Evolutionary conservation across 2,888 invertebrate species (phyloP).

Genomic region (Philaethria dido): DNA sequence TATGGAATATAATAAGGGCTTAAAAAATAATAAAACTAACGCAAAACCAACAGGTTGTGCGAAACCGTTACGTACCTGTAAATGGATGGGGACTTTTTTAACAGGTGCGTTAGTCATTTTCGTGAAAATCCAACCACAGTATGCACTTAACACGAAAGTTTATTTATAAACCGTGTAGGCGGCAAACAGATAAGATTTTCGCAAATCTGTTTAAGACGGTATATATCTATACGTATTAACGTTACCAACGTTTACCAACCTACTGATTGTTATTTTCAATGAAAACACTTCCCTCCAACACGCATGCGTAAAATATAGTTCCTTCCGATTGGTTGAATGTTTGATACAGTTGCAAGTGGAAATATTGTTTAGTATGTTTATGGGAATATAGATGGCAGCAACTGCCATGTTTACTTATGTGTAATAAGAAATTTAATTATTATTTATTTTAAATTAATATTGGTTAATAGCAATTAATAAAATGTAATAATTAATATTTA

Average conservation of each 20-base stretch:
- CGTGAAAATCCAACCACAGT: conserved; percentile 61
- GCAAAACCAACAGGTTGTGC: conserved; percentile 67
- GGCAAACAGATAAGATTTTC: conserved; percentile 60
- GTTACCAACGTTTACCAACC: conserved; percentile 64
- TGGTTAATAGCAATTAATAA: neutral
- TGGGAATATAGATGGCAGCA: conserved; percentile 29
- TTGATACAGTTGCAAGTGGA: conserved; percentile 30
- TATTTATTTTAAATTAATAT: neutral
- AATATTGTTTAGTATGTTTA: conserved; percentile 1
- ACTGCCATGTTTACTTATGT: neutral
- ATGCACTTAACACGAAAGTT: conserved; percentile 67
- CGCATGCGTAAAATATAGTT: conserved; percentile 70
- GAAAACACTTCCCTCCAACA: conserved; percentile 63
- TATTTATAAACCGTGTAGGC: conserved; percentile 74
- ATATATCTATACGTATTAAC: conserved; percentile 49
- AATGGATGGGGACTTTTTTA: conserved; percentile 97
- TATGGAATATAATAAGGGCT: conserved; percentile 9
- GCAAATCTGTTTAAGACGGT: conserved; percentile 44
- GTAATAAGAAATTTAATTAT: neutral
- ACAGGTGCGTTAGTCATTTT: conserved; percentile 90
- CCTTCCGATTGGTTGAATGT: conserved; percentile 35
- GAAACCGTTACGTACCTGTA: conserved; percentile 87
- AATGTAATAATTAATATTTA: neutral
- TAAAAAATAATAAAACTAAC: conserved; percentile 42
- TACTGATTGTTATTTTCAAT: conserved; percentile 61